Evolutionary conservation across 2,113 vertebrate species (phyloP), one percentile per base, ranked within the genome.

Genomic region (Hepsetus odoe): DNA sequence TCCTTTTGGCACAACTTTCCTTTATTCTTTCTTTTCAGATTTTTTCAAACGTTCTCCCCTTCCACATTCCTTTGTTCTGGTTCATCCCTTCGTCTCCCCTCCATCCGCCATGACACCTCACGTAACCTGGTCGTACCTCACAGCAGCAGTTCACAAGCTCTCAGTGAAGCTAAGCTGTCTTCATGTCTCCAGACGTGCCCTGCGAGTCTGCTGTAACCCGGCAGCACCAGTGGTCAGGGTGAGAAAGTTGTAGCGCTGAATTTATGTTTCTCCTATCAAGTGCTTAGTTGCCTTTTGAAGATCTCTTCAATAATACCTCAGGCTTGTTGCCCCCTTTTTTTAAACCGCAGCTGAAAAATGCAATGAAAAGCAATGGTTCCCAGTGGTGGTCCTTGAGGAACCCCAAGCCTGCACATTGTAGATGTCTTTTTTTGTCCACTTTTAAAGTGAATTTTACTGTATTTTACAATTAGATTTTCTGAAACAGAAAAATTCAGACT

Each of bases 231-330:
- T 18, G 30, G 59, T 33, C 59, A 33, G 59, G 30, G 59, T 33
- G 30, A 9, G 13, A 33, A 33, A 20, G 5, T 14, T 49, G 46
- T 20, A 26, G 49, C 22, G 38, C 8, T 13, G 46, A 44, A 53
- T 14, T 22, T 24, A n/a, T 8, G 18, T 42, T 70, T 65, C 65
- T 44, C 8, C 7, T 44, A 9, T 16, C 4, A 33, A 30, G 18
- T 44, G 56, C 46, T 64, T 16, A 55, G 44, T 53, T 68, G 53
- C 24, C 20, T 56, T 76, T 76, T 26, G 22, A 75, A 16, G 11
- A 1, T 51, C 28, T 30, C 28, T 30, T 56, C 22, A 18, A 11
- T 18, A 38, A 77, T 59, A 59, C 76, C 72, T 68, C 72, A 76
- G 32, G 22, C 53, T 30, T 74, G 9, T 13, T 72, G 14, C 58